These are phyloP conservation scores for Amphiprion ocellaris DNA, from an alignment of 2,113 vertebrate species.

Conservation along the genomic window DNA sequence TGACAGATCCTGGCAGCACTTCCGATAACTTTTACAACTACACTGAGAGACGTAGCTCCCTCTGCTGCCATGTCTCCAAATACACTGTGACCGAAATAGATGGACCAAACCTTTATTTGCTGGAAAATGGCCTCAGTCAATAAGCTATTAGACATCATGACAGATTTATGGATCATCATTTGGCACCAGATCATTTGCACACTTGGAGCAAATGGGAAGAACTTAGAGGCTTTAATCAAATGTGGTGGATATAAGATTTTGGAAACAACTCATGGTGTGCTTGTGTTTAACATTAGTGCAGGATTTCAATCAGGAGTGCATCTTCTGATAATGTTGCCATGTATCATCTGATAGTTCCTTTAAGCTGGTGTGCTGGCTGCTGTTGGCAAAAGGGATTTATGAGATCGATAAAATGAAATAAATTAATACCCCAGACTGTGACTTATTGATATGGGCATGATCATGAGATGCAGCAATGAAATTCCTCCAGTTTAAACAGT, in stretches of 20 bases:
- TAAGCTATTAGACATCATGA: background rate
- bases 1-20: conserved; percentile 9
- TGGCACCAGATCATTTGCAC: too few relatives aligned
- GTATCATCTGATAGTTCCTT: background rate
- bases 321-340: background rate
- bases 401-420: too few relatives aligned
- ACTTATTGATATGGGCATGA: background rate
- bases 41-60: conserved; percentile 54
- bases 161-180: too few relatives aligned
- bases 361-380: too few relatives aligned
- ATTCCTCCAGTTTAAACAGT: background rate
- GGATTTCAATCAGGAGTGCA: background rate
- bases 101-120: background rate
- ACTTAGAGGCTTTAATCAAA: too few relatives aligned
- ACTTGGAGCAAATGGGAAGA: too few relatives aligned
- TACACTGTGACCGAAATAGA: background rate
- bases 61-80: conserved; percentile 52
- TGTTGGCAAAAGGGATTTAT: too few relatives aligned
- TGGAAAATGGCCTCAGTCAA: background rate
- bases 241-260: too few relatives aligned
- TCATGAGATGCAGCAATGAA: background rate
- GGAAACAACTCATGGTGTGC: too few relatives aligned
- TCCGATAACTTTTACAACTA: conserved; percentile 24
- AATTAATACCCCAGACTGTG: too few relatives aligned
- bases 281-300: background rate